These are phyloP conservation scores for Chondrosia reniformis DNA, from an alignment of 37 sponge, comb jelly and placozoan species.

Conservation along the genomic window DNA sequence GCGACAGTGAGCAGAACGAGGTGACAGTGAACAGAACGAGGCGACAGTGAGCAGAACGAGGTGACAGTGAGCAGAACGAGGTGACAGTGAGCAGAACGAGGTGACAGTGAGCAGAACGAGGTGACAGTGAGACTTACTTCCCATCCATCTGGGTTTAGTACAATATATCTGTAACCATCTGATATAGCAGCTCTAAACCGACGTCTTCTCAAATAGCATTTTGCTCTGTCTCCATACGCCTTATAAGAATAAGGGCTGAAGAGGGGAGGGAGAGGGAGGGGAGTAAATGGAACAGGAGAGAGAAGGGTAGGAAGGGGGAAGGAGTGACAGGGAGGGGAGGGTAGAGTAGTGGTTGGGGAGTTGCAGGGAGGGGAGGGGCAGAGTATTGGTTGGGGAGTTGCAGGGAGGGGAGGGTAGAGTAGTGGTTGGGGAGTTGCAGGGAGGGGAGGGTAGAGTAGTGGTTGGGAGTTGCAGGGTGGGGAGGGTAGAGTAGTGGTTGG, in stretches of 20 bases:
- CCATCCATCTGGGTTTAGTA: constrained; percentile 27
- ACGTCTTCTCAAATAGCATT: constrained; percentile 12
- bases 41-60: background rate
- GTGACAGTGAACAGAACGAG: background rate
- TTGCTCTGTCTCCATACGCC: constrained; percentile 41
- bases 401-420: background rate
- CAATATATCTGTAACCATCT: constrained; percentile 32
- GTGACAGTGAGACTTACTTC: background rate
- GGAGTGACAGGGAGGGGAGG: background rate
- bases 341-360: background rate
- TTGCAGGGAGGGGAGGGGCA: background rate
- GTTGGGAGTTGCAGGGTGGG: background rate
- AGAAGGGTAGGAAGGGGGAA: background rate
- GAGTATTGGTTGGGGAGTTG: background rate
- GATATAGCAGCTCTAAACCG: constrained; percentile 32
- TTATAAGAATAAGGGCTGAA: constrained; percentile 41
- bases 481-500: background rate
- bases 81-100: background rate
- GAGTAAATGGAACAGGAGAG: constrained; percentile 11
- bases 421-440: background rate
- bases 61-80: too few species aligned
- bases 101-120: background rate
- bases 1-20: background rate
- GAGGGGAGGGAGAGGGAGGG: background rate
- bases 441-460: too few species aligned